A percentile compares a stretch with the other conserved stretches of the same genome.
phyloP scores from a whole-genome alignment of 2,797 vertebrate species.

The Acipenser oxyrinchus region DNA sequence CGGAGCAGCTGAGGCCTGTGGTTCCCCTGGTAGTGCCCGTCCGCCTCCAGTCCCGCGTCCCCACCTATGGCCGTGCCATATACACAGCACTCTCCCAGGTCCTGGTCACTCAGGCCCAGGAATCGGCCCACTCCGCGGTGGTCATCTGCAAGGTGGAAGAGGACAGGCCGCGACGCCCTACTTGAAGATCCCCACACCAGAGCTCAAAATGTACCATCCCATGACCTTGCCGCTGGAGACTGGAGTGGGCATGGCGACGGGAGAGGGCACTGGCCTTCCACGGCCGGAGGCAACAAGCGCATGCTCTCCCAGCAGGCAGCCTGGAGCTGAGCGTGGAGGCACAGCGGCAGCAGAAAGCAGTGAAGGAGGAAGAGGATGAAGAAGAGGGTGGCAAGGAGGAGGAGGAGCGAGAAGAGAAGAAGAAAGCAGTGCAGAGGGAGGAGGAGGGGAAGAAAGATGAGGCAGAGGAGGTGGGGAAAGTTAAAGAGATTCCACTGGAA shows the following conservation, averaged over 20 bases:
- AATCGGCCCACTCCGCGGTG: slow-evolving; percentile 62
- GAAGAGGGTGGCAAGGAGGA: slow-evolving; percentile 41
- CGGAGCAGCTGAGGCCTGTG: slow-evolving; percentile 65
- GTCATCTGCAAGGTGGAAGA: slow-evolving; percentile 70
- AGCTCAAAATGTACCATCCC: slow-evolving; percentile 65
- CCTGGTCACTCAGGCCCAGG: slow-evolving; percentile 69
- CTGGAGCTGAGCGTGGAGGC: slow-evolving; percentile 90
- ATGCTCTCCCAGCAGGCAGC: slow-evolving; percentile 96
- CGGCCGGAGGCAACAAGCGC: slow-evolving; percentile 83
- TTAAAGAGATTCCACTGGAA: slow-evolving; percentile 9
- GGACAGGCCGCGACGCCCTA: slow-evolving; percentile 66
- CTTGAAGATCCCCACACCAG: slow-evolving; percentile 71
- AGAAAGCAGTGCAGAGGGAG: slow-evolving; percentile 19
- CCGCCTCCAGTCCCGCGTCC: slow-evolving; percentile 85
- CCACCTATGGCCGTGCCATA: slow-evolving; percentile 85
- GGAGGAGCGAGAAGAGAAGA: slow-evolving; percentile 25
- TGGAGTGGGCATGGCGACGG: slow-evolving; percentile 43
- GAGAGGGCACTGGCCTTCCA: slow-evolving; percentile 60
- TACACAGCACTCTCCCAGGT: slow-evolving; percentile 95
- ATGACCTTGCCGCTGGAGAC: slow-evolving; percentile 63
- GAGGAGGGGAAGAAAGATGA: slow-evolving; percentile 23
- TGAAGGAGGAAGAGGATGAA: slow-evolving; percentile 85
- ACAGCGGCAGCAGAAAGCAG: slow-evolving; percentile 86
- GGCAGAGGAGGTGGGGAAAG: slow-evolving; percentile 11
- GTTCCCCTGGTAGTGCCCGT: slow-evolving; percentile 90